Percentiles rank a stretch among this genome's conserved stretches.
phyloP scores from a whole-genome alignment of 2,113 vertebrate genomes.

The Esox niger region DNA sequence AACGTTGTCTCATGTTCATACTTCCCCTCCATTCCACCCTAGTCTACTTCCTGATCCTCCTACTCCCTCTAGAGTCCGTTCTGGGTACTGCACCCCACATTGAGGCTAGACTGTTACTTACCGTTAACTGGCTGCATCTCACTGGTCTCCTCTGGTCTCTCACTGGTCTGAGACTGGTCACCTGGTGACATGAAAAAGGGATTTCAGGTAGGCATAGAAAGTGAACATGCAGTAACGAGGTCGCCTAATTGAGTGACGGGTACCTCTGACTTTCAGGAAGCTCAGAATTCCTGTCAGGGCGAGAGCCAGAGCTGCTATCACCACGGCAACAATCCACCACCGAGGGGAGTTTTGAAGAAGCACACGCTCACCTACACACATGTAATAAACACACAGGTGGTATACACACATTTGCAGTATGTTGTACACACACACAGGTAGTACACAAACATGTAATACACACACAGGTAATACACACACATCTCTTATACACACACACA shows the following conservation, averaged over 20 bases:
- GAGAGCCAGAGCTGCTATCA: conserved; percentile 39
- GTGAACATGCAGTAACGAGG: too few species aligned
- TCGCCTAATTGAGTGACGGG: too few species aligned
- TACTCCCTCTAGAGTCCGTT: conserved; percentile 24
- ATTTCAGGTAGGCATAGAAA: neutral
- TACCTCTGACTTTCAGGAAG: conserved; percentile 49
- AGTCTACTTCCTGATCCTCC: neutral
- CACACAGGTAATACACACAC: neutral
- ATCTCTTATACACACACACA: neutral
- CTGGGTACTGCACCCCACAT: neutral
- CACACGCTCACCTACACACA: conserved; percentile 14
- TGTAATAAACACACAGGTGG: neutral
- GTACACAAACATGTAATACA: neutral
- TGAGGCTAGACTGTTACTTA: conserved; percentile 13
- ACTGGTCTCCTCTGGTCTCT: conserved; percentile 34
- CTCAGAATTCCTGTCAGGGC: conserved; percentile 39
- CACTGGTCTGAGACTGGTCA: neutral
- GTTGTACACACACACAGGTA: neutral
- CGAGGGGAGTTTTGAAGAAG: neutral
- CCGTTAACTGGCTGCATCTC: conserved; percentile 63
- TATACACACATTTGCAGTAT: conserved; percentile 8
- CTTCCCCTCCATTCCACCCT: too few species aligned
- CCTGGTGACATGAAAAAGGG: conserved; percentile 9
- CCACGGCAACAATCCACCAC: conserved; percentile 61
- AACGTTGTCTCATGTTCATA: too few species aligned